A percentile compares a stretch with the other conserved stretches of the same genome.
phyloP scores from a whole-genome alignment of 1,140 invertebrate genomes.

The Nylanderia fulva region DNA sequence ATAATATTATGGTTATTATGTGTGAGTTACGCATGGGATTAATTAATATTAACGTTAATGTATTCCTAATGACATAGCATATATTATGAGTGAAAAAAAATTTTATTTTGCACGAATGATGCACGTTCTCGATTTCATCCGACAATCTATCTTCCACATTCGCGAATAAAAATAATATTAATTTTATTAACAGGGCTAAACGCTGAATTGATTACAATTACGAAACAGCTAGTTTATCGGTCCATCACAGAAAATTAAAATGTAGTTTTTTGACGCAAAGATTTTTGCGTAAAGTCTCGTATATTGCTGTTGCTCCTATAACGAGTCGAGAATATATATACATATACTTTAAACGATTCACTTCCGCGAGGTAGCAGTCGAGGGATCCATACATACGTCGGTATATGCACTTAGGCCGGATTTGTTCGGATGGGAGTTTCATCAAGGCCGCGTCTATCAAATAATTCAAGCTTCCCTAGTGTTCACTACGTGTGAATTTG shows the following conservation, averaged over 20 bases:
- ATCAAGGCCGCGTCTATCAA: conserved; percentile 66
- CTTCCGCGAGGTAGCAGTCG: conserved; percentile 69
- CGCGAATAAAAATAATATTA: neutral
- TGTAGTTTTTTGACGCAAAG: neutral
- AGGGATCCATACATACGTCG: conserved; percentile 43
- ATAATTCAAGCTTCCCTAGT: conserved; percentile 41
- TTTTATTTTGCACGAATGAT: neutral
- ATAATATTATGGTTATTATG: too few species aligned
- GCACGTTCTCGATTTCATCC: neutral
- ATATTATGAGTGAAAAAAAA: neutral
- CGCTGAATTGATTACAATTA: neutral
- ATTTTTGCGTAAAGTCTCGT: neutral
- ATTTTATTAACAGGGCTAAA: neutral
- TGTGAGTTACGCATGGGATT: too few species aligned
- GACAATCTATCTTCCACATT: neutral
- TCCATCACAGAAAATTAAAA: neutral
- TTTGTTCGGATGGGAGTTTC: conserved; percentile 66
- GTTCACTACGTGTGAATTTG: neutral
- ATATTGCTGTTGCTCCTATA: conserved; percentile 9
- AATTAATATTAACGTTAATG: too few species aligned
- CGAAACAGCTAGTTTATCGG: neutral
- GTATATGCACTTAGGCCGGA: conserved; percentile 22
- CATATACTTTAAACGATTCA: conserved; percentile 75
- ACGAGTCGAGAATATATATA: conserved; percentile 67
- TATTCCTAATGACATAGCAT: too few species aligned